Conservation (phyloP, 2,113 vertebrate species). For the Australoheros scitulus region DNA sequence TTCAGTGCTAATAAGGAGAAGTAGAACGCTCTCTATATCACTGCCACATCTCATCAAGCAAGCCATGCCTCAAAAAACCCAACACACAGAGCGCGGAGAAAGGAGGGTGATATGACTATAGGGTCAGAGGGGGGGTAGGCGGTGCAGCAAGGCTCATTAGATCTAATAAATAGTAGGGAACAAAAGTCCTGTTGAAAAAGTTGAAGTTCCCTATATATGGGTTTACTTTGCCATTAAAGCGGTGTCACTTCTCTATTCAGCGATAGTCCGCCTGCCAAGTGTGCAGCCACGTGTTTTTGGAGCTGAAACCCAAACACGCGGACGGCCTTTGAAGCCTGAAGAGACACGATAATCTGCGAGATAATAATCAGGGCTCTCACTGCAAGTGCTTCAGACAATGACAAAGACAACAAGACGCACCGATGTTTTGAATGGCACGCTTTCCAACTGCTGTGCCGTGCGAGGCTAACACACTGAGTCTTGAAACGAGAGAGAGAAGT, state of each 20-base stretch:
- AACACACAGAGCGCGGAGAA: conserved; percentile 1
- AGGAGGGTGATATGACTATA: conserved; percentile 15
- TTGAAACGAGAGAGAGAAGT: neutral
- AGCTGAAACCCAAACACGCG: neutral
- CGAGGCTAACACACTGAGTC: neutral
- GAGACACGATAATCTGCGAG: conserved; percentile 2
- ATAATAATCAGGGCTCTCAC: neutral
- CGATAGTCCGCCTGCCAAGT: neutral
- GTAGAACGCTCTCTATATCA: conserved; percentile 68
- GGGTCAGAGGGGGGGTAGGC: conserved; percentile 20
- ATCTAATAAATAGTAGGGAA: conserved; percentile 54
- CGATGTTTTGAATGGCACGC: neutral
- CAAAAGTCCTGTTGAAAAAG: conserved; percentile 13
- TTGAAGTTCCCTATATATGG: conserved; percentile 18
- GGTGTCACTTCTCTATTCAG: neutral
- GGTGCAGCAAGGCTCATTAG: conserved; percentile 27
- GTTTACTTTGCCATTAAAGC: conserved; percentile 40
- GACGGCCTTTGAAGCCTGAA: neutral
- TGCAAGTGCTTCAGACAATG: neutral
- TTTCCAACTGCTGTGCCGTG: neutral
- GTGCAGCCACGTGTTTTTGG: neutral
- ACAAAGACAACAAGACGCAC: neutral
- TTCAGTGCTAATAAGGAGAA: conserved; percentile 74
- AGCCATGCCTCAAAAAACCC: conserved; percentile 60
- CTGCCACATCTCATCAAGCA: conserved; percentile 76